Base-by-base conservation (phyloP, 2,797 vertebrate species). In the Phoeniculus purpureus region DNA sequence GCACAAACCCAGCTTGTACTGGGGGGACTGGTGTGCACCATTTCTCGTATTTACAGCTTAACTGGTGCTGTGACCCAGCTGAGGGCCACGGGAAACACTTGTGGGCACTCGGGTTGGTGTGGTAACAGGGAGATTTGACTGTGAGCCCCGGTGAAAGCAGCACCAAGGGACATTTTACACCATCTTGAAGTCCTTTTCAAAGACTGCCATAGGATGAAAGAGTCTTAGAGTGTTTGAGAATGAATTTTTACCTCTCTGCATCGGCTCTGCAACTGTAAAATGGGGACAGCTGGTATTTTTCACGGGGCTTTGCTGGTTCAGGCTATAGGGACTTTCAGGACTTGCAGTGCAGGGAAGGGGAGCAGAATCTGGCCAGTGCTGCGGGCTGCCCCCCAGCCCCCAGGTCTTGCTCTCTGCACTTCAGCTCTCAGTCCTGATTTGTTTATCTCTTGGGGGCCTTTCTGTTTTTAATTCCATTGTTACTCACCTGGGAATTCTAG, bases 401-500 rank as follows among this genome's bases (percentile, higher is more conserved):
- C 51, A 18, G 34, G 3, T 76, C 87, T 60, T 8, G 0, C 79
- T 59, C 75, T 45, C 72, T 29, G 23, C 0, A 0, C 62, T 65
- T n/a, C 7, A 15, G 77, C 85, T 85, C 75, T 68, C 79, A 9
- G 2, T 45, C 72, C 88, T 66, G 68, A 72, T 94, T 92, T 83
- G 93, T 94, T 93, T 82, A 54, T 94, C 95, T 96, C 92, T 62
- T 31, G 62, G 94, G 94, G 86, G 72, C 88, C 86, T 78, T 81
- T 96, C 88, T 95, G 94, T 13, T 95, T 95, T 75, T 81, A 95
- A 93, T 96, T 92, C 95, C 84, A 85, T 93, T 90, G 92, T 94
- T 91, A 92, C 91, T 94, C 95, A 96, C 93, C 95, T 96, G 95
- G 95, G 95, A 96, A 92, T 95, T 96, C 66, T 81, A 78, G 81